Conservation (phyloP, 2,888 invertebrate species). For the Tetragnatha montana region DNA sequence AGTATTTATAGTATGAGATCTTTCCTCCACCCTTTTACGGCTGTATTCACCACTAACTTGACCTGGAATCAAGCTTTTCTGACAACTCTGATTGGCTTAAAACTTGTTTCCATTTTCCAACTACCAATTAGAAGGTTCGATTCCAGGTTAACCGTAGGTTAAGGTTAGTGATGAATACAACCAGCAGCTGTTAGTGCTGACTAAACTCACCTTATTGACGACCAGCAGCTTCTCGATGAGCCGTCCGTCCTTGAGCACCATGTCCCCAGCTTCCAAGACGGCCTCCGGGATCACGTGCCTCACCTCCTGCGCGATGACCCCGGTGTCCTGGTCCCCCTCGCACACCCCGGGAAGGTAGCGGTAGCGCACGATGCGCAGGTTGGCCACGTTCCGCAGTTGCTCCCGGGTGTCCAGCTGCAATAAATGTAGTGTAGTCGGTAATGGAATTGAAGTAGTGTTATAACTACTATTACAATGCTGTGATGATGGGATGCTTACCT, state of each 20-base stretch:
- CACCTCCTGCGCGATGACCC: slow-evolving; percentile 97
- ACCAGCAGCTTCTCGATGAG: slow-evolving; percentile 94
- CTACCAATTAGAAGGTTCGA: too few relatives aligned
- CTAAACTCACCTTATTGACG: slow-evolving; percentile 88
- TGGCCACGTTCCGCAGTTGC: slow-evolving; percentile 92
- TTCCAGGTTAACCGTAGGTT: too few relatives aligned
- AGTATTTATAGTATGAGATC: too few relatives aligned
- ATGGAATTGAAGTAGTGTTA: not conserved
- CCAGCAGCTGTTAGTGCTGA: too few relatives aligned
- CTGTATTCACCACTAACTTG: too few relatives aligned
- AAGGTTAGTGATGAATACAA: too few relatives aligned
- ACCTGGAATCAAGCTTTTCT: too few relatives aligned
- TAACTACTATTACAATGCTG: too few relatives aligned
- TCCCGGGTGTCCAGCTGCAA: slow-evolving; percentile 86
- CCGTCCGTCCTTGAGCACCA: slow-evolving; percentile 89
- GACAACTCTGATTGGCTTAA: too few relatives aligned
- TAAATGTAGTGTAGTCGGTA: not conserved
- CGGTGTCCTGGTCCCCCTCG: slow-evolving; percentile 85
- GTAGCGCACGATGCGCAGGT: slow-evolving; percentile 93
- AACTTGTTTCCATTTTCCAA: too few relatives aligned
- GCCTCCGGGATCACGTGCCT: slow-evolving; percentile 94
- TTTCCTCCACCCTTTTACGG: too few relatives aligned
- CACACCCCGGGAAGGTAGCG: slow-evolving; percentile 91
- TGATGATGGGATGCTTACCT: slow-evolving; percentile 78
- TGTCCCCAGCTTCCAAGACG: slow-evolving; percentile 90